Percentiles rank a stretch among this genome's conserved stretches.
These are phyloP conservation scores for Poeciliopsis turrubarensis DNA, from an alignment of 2,113 vertebrate genomes.

Conservation along the genomic window DNA sequence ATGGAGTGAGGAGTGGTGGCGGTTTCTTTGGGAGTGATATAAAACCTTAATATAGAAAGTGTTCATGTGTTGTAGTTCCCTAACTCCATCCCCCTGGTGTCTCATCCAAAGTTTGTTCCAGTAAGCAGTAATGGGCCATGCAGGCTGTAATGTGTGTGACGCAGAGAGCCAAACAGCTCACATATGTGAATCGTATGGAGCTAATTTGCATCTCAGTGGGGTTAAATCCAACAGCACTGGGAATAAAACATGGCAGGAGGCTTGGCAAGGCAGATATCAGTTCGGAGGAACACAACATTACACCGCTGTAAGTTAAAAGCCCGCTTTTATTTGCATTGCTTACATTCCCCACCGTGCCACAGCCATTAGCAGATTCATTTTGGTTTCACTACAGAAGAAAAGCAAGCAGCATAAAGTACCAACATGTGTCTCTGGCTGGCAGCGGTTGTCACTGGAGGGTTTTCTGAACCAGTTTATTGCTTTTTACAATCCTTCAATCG, in stretches of 20 bases:
- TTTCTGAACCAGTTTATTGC: slow-evolving; percentile 52
- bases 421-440: slow-evolving; percentile 22
- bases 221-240: slow-evolving; percentile 35
- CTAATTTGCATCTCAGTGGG: slow-evolving; percentile 70
- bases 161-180: slow-evolving; percentile 49
- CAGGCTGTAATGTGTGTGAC: slow-evolving; percentile 52
- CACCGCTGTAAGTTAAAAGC: slow-evolving; percentile 47
- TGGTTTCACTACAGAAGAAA: slow-evolving; percentile 47
- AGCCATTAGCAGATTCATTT: slow-evolving; percentile 62
- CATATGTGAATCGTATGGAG: slow-evolving; percentile 59
- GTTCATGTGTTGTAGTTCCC: slow-evolving; percentile 24
- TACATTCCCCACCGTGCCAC: slow-evolving; percentile 38
- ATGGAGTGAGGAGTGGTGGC: slow-evolving; percentile 21
- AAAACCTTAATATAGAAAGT: slow-evolving; percentile 47
- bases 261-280: slow-evolving; percentile 28
- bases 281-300: slow-evolving; percentile 10
- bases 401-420: slow-evolving; percentile 40
- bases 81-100: slow-evolving; percentile 29
- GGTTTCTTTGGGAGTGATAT: slow-evolving; percentile 37
- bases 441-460: slow-evolving; percentile 41
- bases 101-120: slow-evolving; percentile 47
- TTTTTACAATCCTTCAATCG: slow-evolving; percentile 34
- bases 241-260: slow-evolving; percentile 40
- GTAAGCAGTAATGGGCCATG: slow-evolving; percentile 57
- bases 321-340: slow-evolving; percentile 56